Evolutionary conservation across 2,888 invertebrate genomes (phyloP).

Genomic region (Cloeon dipterum): DNA sequence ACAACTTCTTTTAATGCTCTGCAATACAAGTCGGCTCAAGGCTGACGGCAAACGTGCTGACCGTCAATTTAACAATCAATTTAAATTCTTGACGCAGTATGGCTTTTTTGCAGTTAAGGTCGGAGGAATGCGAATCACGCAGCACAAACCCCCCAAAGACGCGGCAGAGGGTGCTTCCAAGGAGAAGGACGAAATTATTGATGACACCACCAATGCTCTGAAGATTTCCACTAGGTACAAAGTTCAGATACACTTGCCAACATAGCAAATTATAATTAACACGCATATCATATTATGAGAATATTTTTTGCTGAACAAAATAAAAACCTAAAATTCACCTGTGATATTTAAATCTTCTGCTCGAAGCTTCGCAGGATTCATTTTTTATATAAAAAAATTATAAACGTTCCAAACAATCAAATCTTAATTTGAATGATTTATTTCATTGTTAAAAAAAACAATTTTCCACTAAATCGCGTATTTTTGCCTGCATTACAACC

Average conservation of each 20-base stretch:
- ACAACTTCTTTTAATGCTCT: conserved; percentile 6
- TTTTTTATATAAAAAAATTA: too few species aligned
- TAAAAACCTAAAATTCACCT: too few species aligned
- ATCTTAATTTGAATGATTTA: too few species aligned
- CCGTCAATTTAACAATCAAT: neutral
- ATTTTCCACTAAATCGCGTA: too few species aligned
- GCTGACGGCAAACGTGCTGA: conserved; percentile 1
- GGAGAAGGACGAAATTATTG: conserved; percentile 10
- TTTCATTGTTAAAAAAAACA: too few species aligned
- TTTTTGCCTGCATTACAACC: too few species aligned
- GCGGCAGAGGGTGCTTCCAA: conserved; percentile 28
- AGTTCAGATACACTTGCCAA: conserved; percentile 1
- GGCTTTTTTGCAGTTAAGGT: conserved; percentile 44
- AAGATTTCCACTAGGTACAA: conserved; percentile 38
- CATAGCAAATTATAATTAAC: neutral
- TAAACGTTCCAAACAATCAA: too few species aligned
- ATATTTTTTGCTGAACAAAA: too few species aligned
- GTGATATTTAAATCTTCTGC: too few species aligned
- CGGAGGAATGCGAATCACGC: conserved; percentile 79
- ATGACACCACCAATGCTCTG: conserved; percentile 47
- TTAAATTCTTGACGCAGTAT: too few species aligned
- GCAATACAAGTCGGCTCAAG: conserved; percentile 6
- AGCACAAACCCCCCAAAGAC: conserved; percentile 48
- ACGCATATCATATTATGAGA: neutral
- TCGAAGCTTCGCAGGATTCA: too few species aligned